Evolutionary conservation across 1,140 invertebrate genomes (phyloP), one percentile per base, ranked within the genome.

Genomic region (Drosophila lowei): DNA sequence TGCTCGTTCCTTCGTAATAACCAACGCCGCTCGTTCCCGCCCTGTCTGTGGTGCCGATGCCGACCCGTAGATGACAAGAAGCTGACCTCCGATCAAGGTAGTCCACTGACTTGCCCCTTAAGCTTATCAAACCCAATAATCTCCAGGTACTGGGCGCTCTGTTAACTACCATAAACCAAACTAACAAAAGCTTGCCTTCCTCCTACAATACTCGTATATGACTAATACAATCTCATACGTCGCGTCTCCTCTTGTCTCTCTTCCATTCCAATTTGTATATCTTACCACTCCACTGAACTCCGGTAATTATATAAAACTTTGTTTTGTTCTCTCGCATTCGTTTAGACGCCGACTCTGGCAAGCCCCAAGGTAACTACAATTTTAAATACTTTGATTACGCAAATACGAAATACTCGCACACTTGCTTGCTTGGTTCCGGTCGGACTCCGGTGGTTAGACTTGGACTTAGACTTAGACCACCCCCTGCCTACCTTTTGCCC

Each of bases 11-110:
- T 46, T 65, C 38, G 42, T 43, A 67, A 71, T 61, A 72, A 66
- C 62, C 58, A 72, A 42, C 68, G 55, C 67, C 48, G 53, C 43
- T 70, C 59, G 43, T 48, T 42, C 65, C 61, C 65, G 47, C 68
- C 52, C 53, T 23, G 44, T 50, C 52, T 65, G 47, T 30, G 54
- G 52, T 47, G 56, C 43, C 34, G 61, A 65, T 81, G 71, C 59
- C 62, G 44, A 67, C 63, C 52, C 46, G n/a, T 73, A 90, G 88
- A 90, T 61, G 88, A 90, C 71, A 90, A 90, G 50, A 88, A 77
- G 71, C 62, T 48, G 60, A 68, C 41, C 75, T 53, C 65, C 71
- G 88, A 90, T 63, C 73, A 90, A 90, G 88, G 88, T 90, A 90
- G 78, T 28, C 67, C 61, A 50, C 50, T 46, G 15, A 44, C 55